These are phyloP conservation scores for Drosophila percnosoma DNA, from an alignment of 2,888 invertebrate species.

Conservation along the genomic window DNA sequence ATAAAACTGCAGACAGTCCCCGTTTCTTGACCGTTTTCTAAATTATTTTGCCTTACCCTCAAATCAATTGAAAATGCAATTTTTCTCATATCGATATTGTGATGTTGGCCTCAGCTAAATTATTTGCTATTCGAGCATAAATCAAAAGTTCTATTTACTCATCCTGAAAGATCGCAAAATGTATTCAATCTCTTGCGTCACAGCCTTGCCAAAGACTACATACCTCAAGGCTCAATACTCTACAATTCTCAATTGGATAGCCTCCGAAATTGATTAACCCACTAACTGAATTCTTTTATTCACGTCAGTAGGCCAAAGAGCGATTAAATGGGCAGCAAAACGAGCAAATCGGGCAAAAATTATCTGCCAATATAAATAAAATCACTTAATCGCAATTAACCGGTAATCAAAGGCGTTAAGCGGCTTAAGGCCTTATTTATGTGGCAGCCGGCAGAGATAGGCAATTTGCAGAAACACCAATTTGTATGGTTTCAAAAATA, in stretches of 20 bases:
- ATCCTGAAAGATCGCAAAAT: neutral
- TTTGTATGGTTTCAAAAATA: neutral
- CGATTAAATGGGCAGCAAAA: conserved; percentile 18
- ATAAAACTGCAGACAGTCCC: conserved; percentile 13
- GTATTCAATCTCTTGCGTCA: conserved; percentile 17
- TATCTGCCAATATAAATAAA: conserved; percentile 12
- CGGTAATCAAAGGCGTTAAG: conserved; percentile 43
- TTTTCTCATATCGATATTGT: conserved; percentile 8
- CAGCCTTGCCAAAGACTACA: neutral
- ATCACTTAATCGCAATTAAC: conserved; percentile 39
- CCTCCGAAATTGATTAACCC: conserved; percentile 28
- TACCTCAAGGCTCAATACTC: neutral
- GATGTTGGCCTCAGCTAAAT: conserved; percentile 7
- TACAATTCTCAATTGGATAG: conserved; percentile 1
- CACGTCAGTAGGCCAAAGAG: conserved; percentile 1
- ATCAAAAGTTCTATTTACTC: conserved; percentile 8
- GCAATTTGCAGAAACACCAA: neutral
- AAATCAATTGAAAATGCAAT: conserved; percentile 38
- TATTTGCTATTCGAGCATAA: neutral
- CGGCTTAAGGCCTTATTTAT: conserved; percentile 20
- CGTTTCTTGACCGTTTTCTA: neutral
- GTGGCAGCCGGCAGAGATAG: neutral
- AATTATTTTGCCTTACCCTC: conserved; percentile 2
- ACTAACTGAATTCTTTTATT: conserved; percentile 16
- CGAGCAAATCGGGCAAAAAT: conserved; percentile 11